These are phyloP conservation scores for Mercenaria mercenaria DNA, from an alignment of 1,140 invertebrate genomes.

Conservation along the genomic window DNA sequence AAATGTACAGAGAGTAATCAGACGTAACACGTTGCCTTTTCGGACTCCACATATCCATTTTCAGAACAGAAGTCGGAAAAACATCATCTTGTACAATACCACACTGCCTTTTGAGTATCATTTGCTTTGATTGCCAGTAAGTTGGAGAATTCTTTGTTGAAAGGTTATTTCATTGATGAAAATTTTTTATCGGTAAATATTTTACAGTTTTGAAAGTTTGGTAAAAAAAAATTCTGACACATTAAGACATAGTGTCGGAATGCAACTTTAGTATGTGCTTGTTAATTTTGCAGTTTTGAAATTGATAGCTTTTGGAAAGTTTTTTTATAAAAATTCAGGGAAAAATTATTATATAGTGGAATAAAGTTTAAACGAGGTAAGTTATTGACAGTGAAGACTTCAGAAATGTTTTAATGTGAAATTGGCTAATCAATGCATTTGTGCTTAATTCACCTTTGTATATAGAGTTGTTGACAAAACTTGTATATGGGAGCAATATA, in stretches of 20 bases:
- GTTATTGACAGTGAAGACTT: neutral
- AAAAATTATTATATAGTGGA: neutral
- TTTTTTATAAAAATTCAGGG: neutral
- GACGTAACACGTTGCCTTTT: neutral
- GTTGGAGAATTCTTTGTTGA: neutral
- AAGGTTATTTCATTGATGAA: no score
- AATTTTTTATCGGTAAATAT: no score
- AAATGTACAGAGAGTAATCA: neutral
- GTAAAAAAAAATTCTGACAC: no score
- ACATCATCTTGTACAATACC: neutral
- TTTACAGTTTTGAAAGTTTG: no score
- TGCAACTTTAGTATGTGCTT: neutral
- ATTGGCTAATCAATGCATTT: neutral
- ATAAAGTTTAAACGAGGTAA: no score
- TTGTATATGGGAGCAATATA: constrained; percentile 12
- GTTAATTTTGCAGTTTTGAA: neutral
- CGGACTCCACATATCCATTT: neutral
- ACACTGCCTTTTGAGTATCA: neutral
- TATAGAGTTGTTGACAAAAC: neutral
- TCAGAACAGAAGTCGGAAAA: neutral
- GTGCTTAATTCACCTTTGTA: neutral
- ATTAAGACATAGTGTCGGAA: neutral
- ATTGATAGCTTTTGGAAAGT: neutral
- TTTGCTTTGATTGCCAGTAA: neutral
- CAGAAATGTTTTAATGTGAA: neutral